Conservation (phyloP, 2,888 invertebrate species). For the Acronicta alni region DNA sequence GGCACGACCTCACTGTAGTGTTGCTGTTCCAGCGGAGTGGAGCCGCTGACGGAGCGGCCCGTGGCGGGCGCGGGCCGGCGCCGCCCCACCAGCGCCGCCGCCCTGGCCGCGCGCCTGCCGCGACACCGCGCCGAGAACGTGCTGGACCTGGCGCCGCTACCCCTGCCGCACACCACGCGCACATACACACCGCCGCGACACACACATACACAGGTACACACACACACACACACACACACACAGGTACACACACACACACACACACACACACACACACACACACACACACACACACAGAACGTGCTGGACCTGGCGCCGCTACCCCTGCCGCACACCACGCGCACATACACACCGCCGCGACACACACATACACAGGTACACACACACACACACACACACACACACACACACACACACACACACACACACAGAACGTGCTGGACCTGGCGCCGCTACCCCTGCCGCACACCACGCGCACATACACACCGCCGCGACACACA, state of each 20-base stretch:
- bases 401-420: conserved; percentile 47
- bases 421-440: conserved; percentile 92
- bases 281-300: background rate
- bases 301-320: no score
- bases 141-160: conserved; percentile 92
- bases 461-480: conserved; percentile 93
- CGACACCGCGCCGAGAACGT: conserved; percentile 91
- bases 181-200: conserved; percentile 84
- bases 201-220: conserved; percentile 17
- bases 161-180: conserved; percentile 93
- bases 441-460: conserved; percentile 93
- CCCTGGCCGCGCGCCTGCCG: conserved; percentile 83
- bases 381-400: background rate
- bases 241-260: background rate
- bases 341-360: conserved; percentile 83
- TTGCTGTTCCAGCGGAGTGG: conserved; percentile 60
- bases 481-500: conserved; percentile 74
- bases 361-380: background rate
- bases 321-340: background rate
- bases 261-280: no score
- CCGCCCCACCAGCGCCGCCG: conserved; percentile 91
- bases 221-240: no score
- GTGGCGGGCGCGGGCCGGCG: conserved; percentile 90
- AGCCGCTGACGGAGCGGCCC: conserved; percentile 88
- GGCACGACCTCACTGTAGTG: conserved; percentile 91